These are phyloP conservation scores for Aplodontia rufa DNA, from an alignment of 2,113 vertebrate genomes.

Conservation along the genomic window DNA sequence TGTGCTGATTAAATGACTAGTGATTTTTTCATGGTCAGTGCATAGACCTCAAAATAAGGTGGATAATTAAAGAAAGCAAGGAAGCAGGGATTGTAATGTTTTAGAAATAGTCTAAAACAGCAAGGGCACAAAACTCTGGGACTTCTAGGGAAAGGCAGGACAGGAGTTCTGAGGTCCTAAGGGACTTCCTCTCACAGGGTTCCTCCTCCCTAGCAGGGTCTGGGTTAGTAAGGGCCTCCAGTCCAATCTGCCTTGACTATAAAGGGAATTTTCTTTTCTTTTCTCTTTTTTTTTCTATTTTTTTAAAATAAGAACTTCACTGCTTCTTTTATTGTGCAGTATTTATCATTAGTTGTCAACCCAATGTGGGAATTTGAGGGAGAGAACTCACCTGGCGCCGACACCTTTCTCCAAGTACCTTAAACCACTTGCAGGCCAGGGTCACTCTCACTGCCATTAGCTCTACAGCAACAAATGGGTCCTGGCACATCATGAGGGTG, in stretches of 20 bases:
- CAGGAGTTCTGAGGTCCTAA: neutral
- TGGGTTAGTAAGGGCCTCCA: neutral
- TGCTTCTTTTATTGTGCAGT: neutral
- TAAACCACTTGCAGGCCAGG: neutral
- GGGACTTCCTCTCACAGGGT: neutral
- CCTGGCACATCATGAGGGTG: fast-evolving
- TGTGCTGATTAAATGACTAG: neutral
- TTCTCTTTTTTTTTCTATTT: too few species aligned
- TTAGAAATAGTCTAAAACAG: neutral
- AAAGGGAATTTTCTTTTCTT: neutral
- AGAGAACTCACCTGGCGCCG: neutral
- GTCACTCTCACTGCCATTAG: neutral
- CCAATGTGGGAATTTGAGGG: neutral
- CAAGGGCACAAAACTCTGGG: neutral
- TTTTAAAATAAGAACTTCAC: neutral
- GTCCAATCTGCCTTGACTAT: neutral
- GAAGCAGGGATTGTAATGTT: neutral
- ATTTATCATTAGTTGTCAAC: neutral
- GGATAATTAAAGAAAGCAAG: neutral
- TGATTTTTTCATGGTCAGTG: neutral
- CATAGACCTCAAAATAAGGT: neutral
- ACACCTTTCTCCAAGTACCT: neutral
- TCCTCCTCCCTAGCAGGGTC: neutral
- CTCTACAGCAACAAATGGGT: neutral
- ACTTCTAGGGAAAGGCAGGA: neutral